A percentile compares a stretch with the other conserved stretches of the same genome.
phyloP scores from a whole-genome alignment of 2,113 vertebrate species.

The Campylomormyrus numenius region DNA sequence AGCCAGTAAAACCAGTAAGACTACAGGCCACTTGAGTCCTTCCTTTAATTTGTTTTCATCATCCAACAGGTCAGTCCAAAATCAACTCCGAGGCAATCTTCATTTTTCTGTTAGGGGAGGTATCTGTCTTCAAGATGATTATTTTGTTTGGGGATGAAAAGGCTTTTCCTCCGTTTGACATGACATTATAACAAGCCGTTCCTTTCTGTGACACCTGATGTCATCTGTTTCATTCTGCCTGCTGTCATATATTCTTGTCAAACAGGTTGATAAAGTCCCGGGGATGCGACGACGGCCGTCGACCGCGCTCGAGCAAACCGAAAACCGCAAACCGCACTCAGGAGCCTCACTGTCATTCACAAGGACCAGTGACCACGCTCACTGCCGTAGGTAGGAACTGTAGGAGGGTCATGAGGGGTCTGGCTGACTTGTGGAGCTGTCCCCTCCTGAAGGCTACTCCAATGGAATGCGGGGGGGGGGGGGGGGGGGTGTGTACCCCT shows the following conservation, averaged over 20 bases:
- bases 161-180: not conserved
- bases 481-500: not conserved
- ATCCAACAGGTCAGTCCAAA: not conserved
- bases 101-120: not conserved
- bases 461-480: not conserved
- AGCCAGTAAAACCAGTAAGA: not conserved
- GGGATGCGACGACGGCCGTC: not conserved
- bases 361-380: not conserved
- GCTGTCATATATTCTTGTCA: not conserved
- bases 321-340: not conserved
- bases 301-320: not conserved
- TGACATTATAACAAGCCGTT: not conserved
- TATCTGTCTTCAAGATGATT: not conserved
- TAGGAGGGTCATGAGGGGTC: not conserved
- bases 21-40: not conserved
- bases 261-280: not conserved
- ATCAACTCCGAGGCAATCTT: not conserved
- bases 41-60: not conserved
- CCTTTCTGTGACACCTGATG: not conserved
- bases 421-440: not conserved
- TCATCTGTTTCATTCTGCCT: not conserved
- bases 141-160: not conserved
- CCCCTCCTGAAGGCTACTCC: not conserved
- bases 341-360: not conserved
- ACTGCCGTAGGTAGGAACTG: not conserved